phyloP scores from a whole-genome alignment of 2,888 invertebrate species.

The Dinocampus coccinellae region DNA sequence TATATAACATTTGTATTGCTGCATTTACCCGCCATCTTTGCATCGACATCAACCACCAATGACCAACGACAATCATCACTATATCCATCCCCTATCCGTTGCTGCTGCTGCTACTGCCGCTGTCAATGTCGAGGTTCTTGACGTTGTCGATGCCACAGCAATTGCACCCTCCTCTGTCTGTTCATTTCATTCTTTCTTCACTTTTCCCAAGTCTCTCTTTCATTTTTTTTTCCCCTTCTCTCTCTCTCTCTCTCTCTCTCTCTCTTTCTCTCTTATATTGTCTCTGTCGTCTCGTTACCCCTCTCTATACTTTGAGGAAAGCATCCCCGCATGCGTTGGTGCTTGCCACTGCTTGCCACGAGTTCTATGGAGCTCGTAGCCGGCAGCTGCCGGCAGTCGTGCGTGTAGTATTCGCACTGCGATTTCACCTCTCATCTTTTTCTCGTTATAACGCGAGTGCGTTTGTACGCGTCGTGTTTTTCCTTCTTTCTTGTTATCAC shows the following conservation, averaged over 20 bases:
- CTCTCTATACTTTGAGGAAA: background rate
- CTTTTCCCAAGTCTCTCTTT: background rate
- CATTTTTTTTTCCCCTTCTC: background rate
- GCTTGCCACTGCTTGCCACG: slow-evolving; percentile 31
- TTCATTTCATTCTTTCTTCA: no score
- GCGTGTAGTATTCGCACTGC: slow-evolving; percentile 23
- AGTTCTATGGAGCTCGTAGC: slow-evolving; percentile 20
- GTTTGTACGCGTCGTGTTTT: background rate
- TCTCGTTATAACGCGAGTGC: background rate
- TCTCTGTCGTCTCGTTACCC: no score
- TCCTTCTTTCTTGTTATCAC: background rate
- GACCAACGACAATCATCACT: background rate
- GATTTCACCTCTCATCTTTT: slow-evolving; percentile 3
- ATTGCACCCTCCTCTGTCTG: background rate
- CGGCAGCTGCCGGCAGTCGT: slow-evolving; percentile 26
- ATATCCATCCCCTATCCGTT: background rate
- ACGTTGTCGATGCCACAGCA: background rate
- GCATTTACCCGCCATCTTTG: background rate
- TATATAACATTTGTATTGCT: no score
- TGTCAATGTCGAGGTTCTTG: background rate
- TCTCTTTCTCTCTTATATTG: background rate
- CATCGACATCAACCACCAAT: background rate
- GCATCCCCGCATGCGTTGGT: background rate
- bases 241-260: background rate
- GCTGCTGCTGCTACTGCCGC: background rate